Evolutionary conservation across 2,113 vertebrate genomes (phyloP).

Genomic region (Mirounga angustirostris): DNA sequence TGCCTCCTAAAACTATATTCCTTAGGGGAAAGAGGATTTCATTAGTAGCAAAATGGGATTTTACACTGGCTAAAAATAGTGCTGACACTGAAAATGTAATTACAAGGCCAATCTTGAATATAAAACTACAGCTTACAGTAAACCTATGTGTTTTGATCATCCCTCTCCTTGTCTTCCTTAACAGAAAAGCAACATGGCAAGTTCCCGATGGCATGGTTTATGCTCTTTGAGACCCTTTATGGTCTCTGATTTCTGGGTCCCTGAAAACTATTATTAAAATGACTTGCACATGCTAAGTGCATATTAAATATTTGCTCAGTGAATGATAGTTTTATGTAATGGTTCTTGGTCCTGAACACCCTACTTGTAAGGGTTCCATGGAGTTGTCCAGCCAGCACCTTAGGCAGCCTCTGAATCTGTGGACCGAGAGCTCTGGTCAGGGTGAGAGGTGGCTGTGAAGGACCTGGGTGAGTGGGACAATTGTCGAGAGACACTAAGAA

Average conservation of each 20-base stretch:
- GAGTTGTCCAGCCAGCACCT: background rate
- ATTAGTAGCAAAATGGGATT: constrained; percentile 48
- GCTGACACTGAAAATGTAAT: constrained; percentile 13
- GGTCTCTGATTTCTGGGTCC: background rate
- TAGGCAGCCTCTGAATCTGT: background rate
- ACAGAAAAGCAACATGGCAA: background rate
- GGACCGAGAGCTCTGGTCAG: too few species aligned
- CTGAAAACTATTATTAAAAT: background rate
- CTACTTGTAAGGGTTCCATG: background rate
- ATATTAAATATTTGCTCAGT: background rate
- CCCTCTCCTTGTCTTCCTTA: background rate
- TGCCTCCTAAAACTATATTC: background rate
- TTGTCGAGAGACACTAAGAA: background rate
- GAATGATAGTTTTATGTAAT: background rate
- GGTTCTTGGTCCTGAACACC: background rate
- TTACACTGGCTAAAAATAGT: constrained; percentile 3
- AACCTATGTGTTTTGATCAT: background rate
- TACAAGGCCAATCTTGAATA: constrained; percentile 38
- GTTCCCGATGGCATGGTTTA: background rate
- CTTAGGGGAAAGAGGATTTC: background rate
- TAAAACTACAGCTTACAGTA: background rate
- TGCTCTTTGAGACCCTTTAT: background rate
- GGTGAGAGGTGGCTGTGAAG: fast-evolving
- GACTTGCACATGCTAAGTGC: background rate
- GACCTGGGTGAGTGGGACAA: background rate